phyloP scores from a whole-genome alignment of 2,113 vertebrate genomes.

The Rattus norvegicus region GRCr8 NC_086036.1:56647501-56648000 shows the following conservation, averaged over 20 bases:
- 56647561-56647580: not conserved
- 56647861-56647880: slow-evolving; percentile 17
- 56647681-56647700: not conserved
- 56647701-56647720: not conserved
- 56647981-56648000: not conserved
- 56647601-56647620: not conserved
- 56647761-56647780: not conserved
- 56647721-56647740: not conserved
- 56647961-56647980: not conserved
- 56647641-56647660: not conserved
- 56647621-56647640: not conserved
- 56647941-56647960: not conserved
- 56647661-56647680: not conserved
- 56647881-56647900: not conserved
- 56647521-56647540: not conserved
- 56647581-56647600: not conserved
- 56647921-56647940: slow-evolving; percentile 4
- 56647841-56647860: slow-evolving; percentile 1
- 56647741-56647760: not conserved
- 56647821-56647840: not conserved
- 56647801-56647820: not conserved
- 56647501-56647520: not conserved
- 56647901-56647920: not conserved
- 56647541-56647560: not conserved
- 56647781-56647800: not conserved